phyloP scores from a whole-genome alignment of 2,888 invertebrate species.

The Chaitophorus viminalis region DNA sequence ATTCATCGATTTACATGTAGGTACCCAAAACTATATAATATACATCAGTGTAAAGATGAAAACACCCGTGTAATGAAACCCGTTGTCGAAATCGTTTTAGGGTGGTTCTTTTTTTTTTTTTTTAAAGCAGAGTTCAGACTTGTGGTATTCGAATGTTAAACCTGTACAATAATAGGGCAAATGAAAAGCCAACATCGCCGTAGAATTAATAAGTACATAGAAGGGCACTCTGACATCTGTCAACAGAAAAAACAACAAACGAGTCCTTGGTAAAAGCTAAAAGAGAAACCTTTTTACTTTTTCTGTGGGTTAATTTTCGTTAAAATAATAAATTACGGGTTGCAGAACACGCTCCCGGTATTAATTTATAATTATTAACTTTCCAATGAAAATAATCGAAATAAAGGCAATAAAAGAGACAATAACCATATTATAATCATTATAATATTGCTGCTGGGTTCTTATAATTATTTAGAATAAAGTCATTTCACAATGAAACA shows the following conservation, averaged over 20 bases:
- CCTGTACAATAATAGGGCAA: neutral
- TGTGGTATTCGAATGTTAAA: conserved; percentile 2
- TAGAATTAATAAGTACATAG: conserved; percentile 32
- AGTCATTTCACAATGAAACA: neutral
- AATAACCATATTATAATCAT: neutral
- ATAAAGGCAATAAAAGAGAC: neutral
- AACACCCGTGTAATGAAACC: conserved; percentile 6
- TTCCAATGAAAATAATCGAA: neutral
- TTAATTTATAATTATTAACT: neutral
- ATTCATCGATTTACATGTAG: neutral
- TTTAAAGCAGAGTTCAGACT: neutral
- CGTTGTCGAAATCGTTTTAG: conserved; percentile 3
- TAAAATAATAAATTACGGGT: neutral
- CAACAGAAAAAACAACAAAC: neutral
- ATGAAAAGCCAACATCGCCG: conserved; percentile 7
- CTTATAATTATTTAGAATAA: neutral
- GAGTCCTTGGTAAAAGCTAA: conserved; percentile 8
- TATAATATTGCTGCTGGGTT: neutral
- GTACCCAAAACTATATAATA: neutral
- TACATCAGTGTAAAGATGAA: neutral
- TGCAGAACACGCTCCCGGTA: neutral
- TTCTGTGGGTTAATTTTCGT: neutral
- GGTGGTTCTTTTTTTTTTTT: neutral
- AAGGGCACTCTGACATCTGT: conserved; percentile 21
- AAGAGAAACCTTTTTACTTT: conserved; percentile 17